Evolutionary conservation across 2,888 invertebrate species (phyloP), one percentile per base, ranked within the genome.

Genomic region (Timandra comae): DNA sequence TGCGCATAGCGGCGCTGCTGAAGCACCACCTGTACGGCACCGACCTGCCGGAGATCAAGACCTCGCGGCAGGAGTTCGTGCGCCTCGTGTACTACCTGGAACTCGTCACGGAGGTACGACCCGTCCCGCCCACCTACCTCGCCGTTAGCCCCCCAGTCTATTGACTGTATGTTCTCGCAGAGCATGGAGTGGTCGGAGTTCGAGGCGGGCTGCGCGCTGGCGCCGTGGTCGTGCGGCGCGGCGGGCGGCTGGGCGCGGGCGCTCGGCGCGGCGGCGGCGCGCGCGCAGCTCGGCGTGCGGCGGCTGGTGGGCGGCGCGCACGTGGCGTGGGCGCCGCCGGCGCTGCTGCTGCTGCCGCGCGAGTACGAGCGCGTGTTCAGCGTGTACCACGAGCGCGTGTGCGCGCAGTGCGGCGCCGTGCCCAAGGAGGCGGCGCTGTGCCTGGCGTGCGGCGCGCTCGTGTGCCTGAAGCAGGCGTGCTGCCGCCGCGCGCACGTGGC

Each of bases 331-430:
- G 88, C 90, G 56, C 90, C 90, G 56, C 98, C 98, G 10, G 89
- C 91, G 50, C 87, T 99, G 49, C 89, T 98, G 38, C 88, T 90
- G 43, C 87, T 98, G 72, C 98, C 98, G 31, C 88, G 92, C 40
- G 93, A 95, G 69, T 98, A 98, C 81, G 98, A 98, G 81, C 91
- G 93, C 59, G 72, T 84, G 54, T 84, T 84, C 79, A 72, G 94
- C 91, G 95, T 94, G 86, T 98, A 97, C 84, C 96, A 97, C 73
- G 93, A 95, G 72, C 89, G 93, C 55, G 91, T 92, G 41, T 98
- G 98, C 80, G 88, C 89, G 51, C 92, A 93, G 63, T 98, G 98
- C 82, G 93, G 93, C 63, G 92, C 92, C 46, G 92, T 95, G 58
- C 98, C 98, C 46, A 81, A 80, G 72, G 55, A 98, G 77, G 95